phyloP scores from a whole-genome alignment of 2,113 vertebrate species.

The Chrysochloris asiatica region DNA sequence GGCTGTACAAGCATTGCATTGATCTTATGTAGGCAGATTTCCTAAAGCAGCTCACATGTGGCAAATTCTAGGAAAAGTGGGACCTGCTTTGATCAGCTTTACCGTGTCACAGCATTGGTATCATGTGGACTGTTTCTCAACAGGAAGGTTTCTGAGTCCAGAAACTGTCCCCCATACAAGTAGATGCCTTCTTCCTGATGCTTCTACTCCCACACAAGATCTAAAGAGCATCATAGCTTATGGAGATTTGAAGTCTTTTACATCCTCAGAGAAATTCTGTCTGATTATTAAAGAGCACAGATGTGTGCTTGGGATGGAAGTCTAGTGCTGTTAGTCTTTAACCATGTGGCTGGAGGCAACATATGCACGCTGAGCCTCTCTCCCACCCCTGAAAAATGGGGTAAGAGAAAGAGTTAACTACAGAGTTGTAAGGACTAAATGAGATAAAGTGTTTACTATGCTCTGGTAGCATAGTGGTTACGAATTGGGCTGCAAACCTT shows the following conservation, averaged over 20 bases:
- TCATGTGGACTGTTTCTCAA: not conserved
- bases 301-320: not conserved
- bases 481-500: too few species aligned
- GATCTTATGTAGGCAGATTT: not conserved
- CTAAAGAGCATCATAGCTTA: not conserved
- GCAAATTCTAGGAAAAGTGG: not conserved
- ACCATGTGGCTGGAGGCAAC: not conserved
- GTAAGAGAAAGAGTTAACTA: not conserved
- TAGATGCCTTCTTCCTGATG: not conserved
- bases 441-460: not conserved
- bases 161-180: not conserved
- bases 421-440: not conserved
- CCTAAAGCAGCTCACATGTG: not conserved
- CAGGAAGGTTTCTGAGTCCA: not conserved
- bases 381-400: not conserved
- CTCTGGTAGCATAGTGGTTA: too few species aligned
- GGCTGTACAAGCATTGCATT: too few species aligned
- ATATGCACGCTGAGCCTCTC: not conserved
- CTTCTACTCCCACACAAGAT: not conserved
- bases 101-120: fast-evolving
- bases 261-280: not conserved
- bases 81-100: not conserved
- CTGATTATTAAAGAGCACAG: not conserved
- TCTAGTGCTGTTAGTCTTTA: not conserved
- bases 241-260: not conserved